These are phyloP conservation scores for Sylvilagus floridanus DNA, from an alignment of 2,797 vertebrate species.

Conservation along the genomic window DNA sequence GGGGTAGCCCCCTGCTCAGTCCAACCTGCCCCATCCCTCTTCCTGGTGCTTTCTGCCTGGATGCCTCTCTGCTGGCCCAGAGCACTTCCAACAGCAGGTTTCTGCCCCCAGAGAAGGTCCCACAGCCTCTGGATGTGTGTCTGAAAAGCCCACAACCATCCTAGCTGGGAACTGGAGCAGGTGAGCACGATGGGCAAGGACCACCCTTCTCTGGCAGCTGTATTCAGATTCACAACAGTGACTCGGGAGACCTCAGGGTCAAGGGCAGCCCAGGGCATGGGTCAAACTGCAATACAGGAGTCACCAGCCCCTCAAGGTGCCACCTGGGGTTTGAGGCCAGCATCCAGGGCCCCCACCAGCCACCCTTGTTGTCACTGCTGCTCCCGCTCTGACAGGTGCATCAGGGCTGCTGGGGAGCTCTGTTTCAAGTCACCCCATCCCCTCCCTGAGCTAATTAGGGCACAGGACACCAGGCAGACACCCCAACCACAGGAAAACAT, in stretches of 20 bases:
- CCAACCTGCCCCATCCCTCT: neutral
- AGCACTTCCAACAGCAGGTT: neutral
- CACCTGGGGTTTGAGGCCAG: neutral
- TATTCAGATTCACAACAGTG: neutral
- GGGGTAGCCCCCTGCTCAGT: too few relatives aligned
- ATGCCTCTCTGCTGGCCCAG: neutral
- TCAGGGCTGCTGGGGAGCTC: neutral
- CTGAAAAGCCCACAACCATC: neutral
- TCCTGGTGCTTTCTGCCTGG: neutral
- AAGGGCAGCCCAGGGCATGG: neutral
- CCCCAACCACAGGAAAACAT: neutral
- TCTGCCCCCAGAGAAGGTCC: neutral
- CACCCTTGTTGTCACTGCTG: neutral
- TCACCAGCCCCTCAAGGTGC: neutral
- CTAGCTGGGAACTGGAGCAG: neutral
- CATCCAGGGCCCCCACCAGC: neutral
- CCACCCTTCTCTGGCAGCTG: neutral
- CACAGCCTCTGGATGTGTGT: neutral
- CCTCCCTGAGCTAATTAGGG: neutral
- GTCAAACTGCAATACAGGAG: neutral
- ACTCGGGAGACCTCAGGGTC: neutral
- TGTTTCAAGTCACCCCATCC: neutral
- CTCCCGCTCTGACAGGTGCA: neutral
- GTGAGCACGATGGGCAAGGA: neutral
- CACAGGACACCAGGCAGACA: rapidly evolving